phyloP scores from a whole-genome alignment of 2,888 invertebrate genomes.

The Drosophila fungiperda region DNA sequence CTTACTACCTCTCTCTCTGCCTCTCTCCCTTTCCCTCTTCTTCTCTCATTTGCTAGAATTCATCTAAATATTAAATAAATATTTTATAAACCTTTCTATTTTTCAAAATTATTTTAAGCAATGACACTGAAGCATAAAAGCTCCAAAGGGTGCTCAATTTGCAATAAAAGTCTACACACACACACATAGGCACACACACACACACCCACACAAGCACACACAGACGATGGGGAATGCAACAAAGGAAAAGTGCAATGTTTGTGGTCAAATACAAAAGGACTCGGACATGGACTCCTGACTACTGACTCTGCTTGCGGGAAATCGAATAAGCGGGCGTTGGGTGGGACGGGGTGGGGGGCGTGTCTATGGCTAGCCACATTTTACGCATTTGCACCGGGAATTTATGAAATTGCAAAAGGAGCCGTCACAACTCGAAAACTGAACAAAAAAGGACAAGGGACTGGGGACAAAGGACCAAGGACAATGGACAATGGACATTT shows the following conservation, averaged over 20 bases:
- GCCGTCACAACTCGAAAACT: conserved; percentile 21
- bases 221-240: conserved; percentile 58
- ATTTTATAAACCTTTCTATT: conserved; percentile 10
- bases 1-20: background rate
- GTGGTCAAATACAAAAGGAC: conserved; percentile 66
- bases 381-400: conserved; percentile 67
- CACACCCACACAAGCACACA: background rate
- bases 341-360: background rate
- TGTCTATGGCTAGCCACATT: conserved; percentile 54
- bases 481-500: conserved; percentile 64
- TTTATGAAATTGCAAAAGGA: conserved; percentile 72
- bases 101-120: conserved; percentile 3
- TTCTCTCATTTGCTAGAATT: background rate
- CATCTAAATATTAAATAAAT: conserved; percentile 31
- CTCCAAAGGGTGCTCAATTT: conserved; percentile 7
- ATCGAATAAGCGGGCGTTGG: background rate
- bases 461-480: conserved; percentile 11
- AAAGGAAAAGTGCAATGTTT: conserved; percentile 70
- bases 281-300: conserved; percentile 4
- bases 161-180: conserved; percentile 40
- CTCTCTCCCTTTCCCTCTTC: background rate
- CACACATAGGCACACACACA: conserved; percentile 9
- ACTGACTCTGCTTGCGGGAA: conserved; percentile 25
- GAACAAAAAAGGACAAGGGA: conserved; percentile 32
- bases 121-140: background rate